These are phyloP conservation scores for Sternotherus odoratus DNA, from an alignment of 2,797 vertebrate genomes.

Conservation along the genomic window DNA sequence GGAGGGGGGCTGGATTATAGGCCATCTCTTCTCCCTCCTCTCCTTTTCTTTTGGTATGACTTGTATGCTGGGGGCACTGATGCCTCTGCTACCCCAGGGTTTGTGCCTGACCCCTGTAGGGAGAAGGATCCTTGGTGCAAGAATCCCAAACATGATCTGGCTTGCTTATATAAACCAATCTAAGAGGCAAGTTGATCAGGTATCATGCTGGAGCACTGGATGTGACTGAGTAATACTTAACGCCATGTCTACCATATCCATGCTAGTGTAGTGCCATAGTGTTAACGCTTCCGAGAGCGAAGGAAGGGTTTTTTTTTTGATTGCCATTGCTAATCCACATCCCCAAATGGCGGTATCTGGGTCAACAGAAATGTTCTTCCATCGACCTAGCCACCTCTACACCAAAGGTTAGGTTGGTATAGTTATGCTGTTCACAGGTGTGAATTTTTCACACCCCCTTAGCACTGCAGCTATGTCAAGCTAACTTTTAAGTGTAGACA, in stretches of 20 bases:
- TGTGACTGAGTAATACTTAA: accelerated
- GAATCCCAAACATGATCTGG: neutral
- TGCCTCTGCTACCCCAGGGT: neutral
- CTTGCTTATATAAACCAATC: neutral
- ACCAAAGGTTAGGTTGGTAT: neutral
- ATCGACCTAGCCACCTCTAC: neutral
- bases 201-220: neutral
- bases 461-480: neutral
- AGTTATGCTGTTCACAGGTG: neutral
- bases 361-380: neutral
- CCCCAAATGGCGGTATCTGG: neutral
- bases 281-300: neutral
- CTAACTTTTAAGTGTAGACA: neutral
- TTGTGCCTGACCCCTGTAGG: neutral
- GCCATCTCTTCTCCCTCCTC: neutral
- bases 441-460: neutral
- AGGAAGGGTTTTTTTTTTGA: neutral
- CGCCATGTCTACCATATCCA: neutral
- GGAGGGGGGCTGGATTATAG: accelerated
- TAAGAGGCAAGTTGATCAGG: neutral
- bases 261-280: neutral
- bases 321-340: neutral
- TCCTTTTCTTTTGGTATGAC: neutral
- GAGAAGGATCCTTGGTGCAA: neutral
- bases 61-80: neutral